phyloP scores from a whole-genome alignment of 2,797 vertebrate species.

The Spinus pinus region DNA sequence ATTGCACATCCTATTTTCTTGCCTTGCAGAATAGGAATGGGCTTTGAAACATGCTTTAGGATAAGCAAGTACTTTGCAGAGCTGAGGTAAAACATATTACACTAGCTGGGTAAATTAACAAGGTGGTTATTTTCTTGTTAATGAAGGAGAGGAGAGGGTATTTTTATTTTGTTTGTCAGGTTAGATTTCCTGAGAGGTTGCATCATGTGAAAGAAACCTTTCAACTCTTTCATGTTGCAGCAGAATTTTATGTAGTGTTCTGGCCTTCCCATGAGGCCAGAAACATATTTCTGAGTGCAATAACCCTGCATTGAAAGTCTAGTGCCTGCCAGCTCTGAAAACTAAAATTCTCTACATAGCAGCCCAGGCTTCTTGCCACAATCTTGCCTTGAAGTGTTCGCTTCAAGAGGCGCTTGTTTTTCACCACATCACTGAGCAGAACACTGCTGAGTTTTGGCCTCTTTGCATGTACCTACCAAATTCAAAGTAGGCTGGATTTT shows the following conservation, averaged over 20 bases:
- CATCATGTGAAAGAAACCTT: constrained; percentile 31
- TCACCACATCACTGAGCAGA: not conserved
- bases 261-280: constrained; percentile 8
- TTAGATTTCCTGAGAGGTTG: constrained; percentile 20
- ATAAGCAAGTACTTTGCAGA: not conserved
- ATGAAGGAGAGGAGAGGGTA: not conserved
- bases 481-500: not conserved
- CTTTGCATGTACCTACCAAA: not conserved
- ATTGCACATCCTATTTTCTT: not conserved
- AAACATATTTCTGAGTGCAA: constrained; percentile 28
- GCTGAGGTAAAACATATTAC: not conserved
- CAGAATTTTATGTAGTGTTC: constrained; percentile 13
- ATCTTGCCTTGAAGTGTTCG: not conserved
- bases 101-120: not conserved
- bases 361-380: not conserved
- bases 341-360: not conserved
- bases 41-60: not conserved
- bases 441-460: not conserved
- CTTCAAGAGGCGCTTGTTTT: not conserved
- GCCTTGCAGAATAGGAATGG: not conserved
- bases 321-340: not conserved
- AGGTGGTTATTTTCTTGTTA: constrained; percentile 22
- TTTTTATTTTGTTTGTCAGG: constrained; percentile 39
- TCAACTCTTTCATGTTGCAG: constrained; percentile 4
- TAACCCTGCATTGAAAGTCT: not conserved